phyloP scores from a whole-genome alignment of 2,113 vertebrate genomes.

The Delphinapterus leucas region DNA sequence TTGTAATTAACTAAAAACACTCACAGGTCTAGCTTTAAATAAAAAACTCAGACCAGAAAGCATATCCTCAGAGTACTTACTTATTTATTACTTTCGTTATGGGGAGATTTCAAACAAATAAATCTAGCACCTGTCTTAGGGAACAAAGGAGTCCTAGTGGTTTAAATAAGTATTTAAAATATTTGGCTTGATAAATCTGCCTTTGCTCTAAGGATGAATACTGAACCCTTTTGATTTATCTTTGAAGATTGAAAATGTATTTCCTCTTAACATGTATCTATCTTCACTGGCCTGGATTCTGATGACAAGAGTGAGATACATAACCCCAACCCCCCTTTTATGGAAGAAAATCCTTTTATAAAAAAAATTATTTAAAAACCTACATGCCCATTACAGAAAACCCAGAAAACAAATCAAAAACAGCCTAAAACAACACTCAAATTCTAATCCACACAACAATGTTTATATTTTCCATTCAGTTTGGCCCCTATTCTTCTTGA shows the following conservation, averaged over 20 bases:
- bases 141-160: neutral
- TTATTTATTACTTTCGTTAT: conserved; percentile 1
- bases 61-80: neutral
- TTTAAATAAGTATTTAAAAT: conserved; percentile 28
- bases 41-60: neutral
- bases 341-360: neutral
- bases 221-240: neutral
- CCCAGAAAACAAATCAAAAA: neutral
- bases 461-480: neutral
- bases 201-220: conserved; percentile 9
- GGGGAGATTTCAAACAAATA: conserved; percentile 44
- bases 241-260: neutral
- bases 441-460: neutral
- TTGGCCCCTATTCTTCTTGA: neutral
- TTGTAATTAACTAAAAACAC: conserved; percentile 34
- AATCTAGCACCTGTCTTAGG: neutral
- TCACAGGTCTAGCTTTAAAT: conserved; percentile 15
- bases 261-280: neutral
- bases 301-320: neutral
- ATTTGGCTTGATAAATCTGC: conserved; percentile 21
- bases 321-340: neutral
- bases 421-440: neutral
- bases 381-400: neutral
- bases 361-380: neutral
- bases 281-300: neutral